Conservation (phyloP, 2,888 invertebrate genomes). For the Caenorhabditis wallacei region DNA sequence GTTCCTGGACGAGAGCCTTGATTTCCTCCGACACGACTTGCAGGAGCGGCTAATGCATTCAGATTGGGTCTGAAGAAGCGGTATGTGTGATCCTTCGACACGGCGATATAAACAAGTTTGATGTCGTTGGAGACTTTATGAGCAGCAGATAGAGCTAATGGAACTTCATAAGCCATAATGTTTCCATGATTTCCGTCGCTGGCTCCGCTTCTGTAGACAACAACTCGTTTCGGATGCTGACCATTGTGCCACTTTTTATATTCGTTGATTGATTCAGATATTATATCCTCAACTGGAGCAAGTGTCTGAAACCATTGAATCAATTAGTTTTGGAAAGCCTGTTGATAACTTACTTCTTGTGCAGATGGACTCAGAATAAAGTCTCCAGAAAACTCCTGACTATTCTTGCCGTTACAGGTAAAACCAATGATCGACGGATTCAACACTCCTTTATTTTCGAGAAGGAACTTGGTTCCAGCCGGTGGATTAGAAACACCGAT, state of each 20-base stretch:
- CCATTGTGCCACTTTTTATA: slow-evolving; percentile 32
- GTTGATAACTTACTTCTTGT: slow-evolving; percentile 29
- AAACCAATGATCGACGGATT: slow-evolving; percentile 55
- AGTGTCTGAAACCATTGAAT: slow-evolving; percentile 10
- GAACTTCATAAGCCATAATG: slow-evolving; percentile 74
- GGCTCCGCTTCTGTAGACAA: slow-evolving; percentile 75
- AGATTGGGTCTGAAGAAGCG: slow-evolving; percentile 63
- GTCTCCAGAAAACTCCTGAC: slow-evolving; percentile 73
- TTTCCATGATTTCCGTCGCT: slow-evolving; percentile 67
- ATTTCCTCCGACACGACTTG: no score
- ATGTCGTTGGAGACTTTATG: slow-evolving; percentile 25
- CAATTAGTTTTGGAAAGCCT: not conserved
- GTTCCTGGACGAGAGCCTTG: no score
- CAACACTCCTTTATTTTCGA: slow-evolving; percentile 15
- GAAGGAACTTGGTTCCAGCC: slow-evolving; percentile 11
- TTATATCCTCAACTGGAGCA: slow-evolving; percentile 37
- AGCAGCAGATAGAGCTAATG: slow-evolving; percentile 67
- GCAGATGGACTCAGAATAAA: slow-evolving; percentile 47
- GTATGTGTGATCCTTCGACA: slow-evolving; percentile 74
- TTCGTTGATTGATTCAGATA: not conserved
- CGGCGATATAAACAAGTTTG: slow-evolving; percentile 72
- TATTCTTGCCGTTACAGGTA: slow-evolving; percentile 66
- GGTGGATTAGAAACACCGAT: slow-evolving; percentile 33
- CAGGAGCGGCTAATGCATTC: not conserved
- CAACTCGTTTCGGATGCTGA: slow-evolving; percentile 61